Evolutionary conservation across 2,113 vertebrate species (phyloP), one percentile per base, ranked within the genome.

Genomic region (Mustela nigripes): DNA sequence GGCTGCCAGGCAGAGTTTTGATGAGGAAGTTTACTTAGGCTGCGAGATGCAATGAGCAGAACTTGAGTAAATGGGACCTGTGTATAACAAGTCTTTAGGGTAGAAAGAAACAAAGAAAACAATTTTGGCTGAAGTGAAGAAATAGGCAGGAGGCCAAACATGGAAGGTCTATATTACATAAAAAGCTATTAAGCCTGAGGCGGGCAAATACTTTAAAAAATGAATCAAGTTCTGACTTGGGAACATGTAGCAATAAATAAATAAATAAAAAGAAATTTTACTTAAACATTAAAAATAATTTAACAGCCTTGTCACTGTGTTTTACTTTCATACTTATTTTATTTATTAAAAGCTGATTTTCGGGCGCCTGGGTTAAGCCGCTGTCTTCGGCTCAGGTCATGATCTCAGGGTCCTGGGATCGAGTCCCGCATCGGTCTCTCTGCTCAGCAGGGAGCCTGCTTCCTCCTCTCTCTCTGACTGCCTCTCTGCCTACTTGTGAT

Each of bases 241-340:
- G 33, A 39, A 50, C 28, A 15, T 14, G 88, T 7, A 83, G 22
- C 15, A 69, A 11, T 11, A 19, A 7, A 11, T 80, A 63, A 65
- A 63, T 5, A 31, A 63, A 31, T 2, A 24, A 24, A 10, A 15
- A 67, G 10, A 56, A 42, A 42, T 84, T 78, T 95, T 78, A 48
- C 15, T 95, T 94, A 85, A 89, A 93, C 16, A 82, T 50, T 78
- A 88, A 95, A 92, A 82, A 65, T 84, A 53, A 73, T 53, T 92
- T 63, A 26, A 62, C 39, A 80, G 1, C 1, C 21, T 74, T 82
- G 11, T 45, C 58, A 58, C 31, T 67, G 28, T 71, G 22, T 93
- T 95, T 62, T 78, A 81, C 69, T 78, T 87, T 87, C 26, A 33
- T 62, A 48, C 6, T 69, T 69, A 79, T 39, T 74, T 56, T 56